These are phyloP conservation scores for Acanthococcus lagerstroemiae DNA, from an alignment of 2,888 invertebrate genomes.

Conservation along the genomic window DNA sequence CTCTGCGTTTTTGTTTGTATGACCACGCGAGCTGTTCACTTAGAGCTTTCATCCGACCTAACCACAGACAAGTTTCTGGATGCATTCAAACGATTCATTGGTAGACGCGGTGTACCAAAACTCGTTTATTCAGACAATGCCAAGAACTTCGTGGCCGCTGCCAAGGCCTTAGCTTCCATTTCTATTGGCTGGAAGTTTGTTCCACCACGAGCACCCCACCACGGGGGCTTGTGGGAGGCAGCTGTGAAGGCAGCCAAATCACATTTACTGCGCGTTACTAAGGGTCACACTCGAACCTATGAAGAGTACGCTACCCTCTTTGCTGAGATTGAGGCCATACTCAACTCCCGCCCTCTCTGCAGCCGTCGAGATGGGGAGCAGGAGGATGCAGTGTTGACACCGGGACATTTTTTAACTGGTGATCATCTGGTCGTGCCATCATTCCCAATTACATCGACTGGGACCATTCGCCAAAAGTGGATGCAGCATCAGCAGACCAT, in stretches of 20 bases:
- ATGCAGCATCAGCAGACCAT: background rate
- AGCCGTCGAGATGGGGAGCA: background rate
- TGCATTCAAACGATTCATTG: background rate
- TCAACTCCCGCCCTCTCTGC: background rate
- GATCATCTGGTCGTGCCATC: background rate
- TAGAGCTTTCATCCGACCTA: background rate
- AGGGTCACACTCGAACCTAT: background rate
- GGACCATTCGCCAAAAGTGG: background rate
- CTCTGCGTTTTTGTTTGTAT: background rate
- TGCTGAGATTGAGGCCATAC: background rate
- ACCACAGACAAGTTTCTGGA: background rate
- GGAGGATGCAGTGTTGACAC: background rate
- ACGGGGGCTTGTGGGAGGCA: background rate
- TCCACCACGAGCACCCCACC: background rate
- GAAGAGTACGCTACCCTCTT: background rate
- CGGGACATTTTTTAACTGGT: slow-evolving; percentile 1
- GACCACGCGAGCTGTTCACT: background rate
- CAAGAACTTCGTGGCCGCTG: background rate
- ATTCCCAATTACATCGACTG: background rate
- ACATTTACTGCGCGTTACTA: background rate
- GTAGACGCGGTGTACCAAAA: background rate
- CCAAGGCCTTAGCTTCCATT: background rate
- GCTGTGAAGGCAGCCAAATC: background rate
- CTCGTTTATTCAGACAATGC: background rate
- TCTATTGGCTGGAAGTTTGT: background rate